Evolutionary conservation across 2,113 vertebrate species (phyloP).

Genomic region (Rhineura floridana): DNA sequence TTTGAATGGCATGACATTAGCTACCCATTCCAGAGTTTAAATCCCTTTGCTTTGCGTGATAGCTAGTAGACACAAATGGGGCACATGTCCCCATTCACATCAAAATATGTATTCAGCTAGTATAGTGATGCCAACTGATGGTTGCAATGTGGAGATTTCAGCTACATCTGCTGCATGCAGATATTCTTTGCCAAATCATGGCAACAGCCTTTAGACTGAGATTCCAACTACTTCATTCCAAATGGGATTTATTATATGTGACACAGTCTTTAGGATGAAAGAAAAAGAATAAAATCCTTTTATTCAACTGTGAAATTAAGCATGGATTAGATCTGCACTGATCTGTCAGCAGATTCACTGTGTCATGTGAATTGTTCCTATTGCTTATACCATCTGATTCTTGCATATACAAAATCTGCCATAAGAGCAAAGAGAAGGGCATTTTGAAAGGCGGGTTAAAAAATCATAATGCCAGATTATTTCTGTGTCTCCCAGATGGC

Average conservation of each 20-base stretch:
- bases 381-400: neutral
- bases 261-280: neutral
- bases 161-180: neutral
- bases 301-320: neutral
- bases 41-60: neutral
- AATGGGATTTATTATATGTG: neutral
- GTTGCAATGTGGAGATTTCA: neutral
- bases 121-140: neutral
- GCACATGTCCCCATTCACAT: neutral
- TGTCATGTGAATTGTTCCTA: neutral
- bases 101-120: neutral
- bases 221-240: neutral
- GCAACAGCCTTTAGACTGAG: neutral
- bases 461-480: neutral
- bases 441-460: neutral
- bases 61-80: too few species aligned
- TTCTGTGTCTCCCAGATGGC: slow-evolving; percentile 30
- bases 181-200: neutral
- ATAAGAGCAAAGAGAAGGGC: neutral
- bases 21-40: neutral
- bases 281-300: neutral
- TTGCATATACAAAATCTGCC: neutral
- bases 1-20: neutral
- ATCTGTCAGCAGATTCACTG: neutral
- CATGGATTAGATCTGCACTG: neutral